Evolutionary conservation across 2,113 vertebrate genomes (phyloP).

Genomic region (Mustela lutreola): DNA sequence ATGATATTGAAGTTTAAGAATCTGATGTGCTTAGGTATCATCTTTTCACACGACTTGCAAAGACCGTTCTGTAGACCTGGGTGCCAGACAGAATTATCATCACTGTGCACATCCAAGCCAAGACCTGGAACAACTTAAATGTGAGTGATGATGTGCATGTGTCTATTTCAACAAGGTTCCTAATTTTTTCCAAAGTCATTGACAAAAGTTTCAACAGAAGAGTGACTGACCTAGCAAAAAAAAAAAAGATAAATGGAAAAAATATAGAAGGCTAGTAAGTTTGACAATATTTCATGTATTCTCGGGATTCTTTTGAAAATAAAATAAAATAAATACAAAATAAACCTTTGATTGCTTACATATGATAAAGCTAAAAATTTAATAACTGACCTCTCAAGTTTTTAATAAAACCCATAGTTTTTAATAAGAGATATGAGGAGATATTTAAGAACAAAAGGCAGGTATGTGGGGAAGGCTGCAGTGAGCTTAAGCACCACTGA

Average conservation of each 20-base stretch:
- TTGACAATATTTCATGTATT: background rate
- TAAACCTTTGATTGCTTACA: background rate
- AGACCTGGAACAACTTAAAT: constrained; percentile 50
- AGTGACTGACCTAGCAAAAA: background rate
- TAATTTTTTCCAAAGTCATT: background rate
- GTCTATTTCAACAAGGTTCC: constrained; percentile 40
- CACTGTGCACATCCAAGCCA: background rate
- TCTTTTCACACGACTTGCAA: background rate
- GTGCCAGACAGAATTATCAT: constrained; percentile 50
- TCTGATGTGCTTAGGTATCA: background rate
- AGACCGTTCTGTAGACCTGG: background rate
- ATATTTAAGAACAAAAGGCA: background rate
- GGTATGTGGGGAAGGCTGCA: background rate
- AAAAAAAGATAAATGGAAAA: background rate
- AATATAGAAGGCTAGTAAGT: background rate
- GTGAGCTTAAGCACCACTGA: background rate
- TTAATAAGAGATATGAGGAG: background rate
- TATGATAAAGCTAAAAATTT: background rate
- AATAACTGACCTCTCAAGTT: background rate
- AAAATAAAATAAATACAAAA: background rate
- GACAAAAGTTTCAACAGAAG: background rate
- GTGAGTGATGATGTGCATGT: background rate
- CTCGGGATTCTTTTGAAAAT: background rate
- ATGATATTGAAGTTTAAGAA: background rate
- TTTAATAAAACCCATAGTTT: background rate